Evolutionary conservation across 1,140 invertebrate species (phyloP).

Genomic region (Achroia grisella): DNA sequence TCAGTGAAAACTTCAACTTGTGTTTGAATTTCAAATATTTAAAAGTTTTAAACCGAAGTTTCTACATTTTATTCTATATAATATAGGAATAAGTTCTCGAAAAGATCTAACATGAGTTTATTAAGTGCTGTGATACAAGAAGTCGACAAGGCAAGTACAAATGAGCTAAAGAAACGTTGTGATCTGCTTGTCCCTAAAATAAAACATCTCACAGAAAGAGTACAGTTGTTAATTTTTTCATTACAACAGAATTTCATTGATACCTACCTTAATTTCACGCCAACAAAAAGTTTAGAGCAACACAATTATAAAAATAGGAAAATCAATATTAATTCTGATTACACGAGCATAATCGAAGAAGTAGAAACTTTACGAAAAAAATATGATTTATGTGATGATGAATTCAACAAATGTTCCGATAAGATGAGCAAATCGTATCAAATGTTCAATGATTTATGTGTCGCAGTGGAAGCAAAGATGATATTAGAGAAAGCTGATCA

Average conservation of each 20-base stretch:
- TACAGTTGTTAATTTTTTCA: slow-evolving; percentile 53
- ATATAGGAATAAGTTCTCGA: no score
- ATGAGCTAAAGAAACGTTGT: slow-evolving; percentile 40
- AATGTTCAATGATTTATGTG: slow-evolving; percentile 38
- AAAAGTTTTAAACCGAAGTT: no score
- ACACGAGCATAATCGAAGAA: slow-evolving; percentile 29
- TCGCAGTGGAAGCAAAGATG: slow-evolving; percentile 38
- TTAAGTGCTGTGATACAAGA: slow-evolving; percentile 43
- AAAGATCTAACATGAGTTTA: slow-evolving; percentile 35
- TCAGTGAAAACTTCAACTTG: no score
- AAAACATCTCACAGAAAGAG: slow-evolving; percentile 45
- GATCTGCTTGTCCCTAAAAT: slow-evolving; percentile 38
- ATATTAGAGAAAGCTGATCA: slow-evolving; percentile 42
- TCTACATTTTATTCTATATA: no score
- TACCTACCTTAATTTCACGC: slow-evolving; percentile 41
- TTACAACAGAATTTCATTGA: slow-evolving; percentile 60
- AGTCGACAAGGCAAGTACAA: slow-evolving; percentile 32
- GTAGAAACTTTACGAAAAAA: slow-evolving; percentile 26
- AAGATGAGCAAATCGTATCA: slow-evolving; percentile 33
- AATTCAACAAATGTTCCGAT: slow-evolving; percentile 33
- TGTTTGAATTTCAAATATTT: no score
- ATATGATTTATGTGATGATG: slow-evolving; percentile 29
- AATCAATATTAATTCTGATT: slow-evolving; percentile 38
- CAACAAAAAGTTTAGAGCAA: slow-evolving; percentile 56
- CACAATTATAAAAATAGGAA: slow-evolving; percentile 56